These are phyloP conservation scores for Parasteatoda lunata DNA, from an alignment of 2,888 invertebrate genomes.

Conservation along the genomic window DNA sequence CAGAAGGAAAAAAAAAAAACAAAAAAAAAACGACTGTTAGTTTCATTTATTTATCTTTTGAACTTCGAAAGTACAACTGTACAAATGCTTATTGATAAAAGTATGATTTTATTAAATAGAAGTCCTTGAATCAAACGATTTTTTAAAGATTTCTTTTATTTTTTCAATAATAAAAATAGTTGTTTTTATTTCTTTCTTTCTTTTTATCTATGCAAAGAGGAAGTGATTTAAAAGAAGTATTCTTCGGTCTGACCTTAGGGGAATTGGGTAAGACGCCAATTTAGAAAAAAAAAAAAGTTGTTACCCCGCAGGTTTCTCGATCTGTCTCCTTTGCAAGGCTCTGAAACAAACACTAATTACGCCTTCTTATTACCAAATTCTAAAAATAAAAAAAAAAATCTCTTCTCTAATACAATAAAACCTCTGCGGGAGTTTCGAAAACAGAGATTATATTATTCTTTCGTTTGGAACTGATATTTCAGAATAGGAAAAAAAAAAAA, in stretches of 20 bases:
- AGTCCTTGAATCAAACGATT: slow-evolving; percentile 37
- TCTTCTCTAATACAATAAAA: too few relatives aligned
- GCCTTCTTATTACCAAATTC: too few relatives aligned
- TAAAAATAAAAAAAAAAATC: too few relatives aligned
- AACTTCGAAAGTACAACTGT: slow-evolving; percentile 15
- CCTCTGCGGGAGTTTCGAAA: too few relatives aligned
- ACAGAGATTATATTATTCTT: too few relatives aligned
- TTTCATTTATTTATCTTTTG: slow-evolving; percentile 42
- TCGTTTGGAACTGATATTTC: too few relatives aligned
- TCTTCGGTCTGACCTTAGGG: slow-evolving; percentile 35
- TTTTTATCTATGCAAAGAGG: slow-evolving; percentile 15
- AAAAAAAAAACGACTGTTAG: not conserved
- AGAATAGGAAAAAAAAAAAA: too few relatives aligned
- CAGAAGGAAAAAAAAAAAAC: slow-evolving; percentile 4
- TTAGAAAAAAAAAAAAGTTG: not conserved
- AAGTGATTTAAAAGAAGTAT: slow-evolving; percentile 26
- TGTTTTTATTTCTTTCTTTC: not conserved
- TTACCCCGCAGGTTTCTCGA: too few relatives aligned
- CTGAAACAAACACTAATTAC: too few relatives aligned
- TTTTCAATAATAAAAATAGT: not conserved
- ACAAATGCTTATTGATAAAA: slow-evolving; percentile 35
- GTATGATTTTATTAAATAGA: slow-evolving; percentile 29
- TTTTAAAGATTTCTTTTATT: not conserved
- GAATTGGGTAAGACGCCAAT: slow-evolving; percentile 46
- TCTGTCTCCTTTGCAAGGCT: too few relatives aligned